A percentile compares a stretch with the other conserved stretches of the same genome.
phyloP scores from a whole-genome alignment of 2,888 invertebrate genomes.

The Andricus quercusramuli region DNA sequence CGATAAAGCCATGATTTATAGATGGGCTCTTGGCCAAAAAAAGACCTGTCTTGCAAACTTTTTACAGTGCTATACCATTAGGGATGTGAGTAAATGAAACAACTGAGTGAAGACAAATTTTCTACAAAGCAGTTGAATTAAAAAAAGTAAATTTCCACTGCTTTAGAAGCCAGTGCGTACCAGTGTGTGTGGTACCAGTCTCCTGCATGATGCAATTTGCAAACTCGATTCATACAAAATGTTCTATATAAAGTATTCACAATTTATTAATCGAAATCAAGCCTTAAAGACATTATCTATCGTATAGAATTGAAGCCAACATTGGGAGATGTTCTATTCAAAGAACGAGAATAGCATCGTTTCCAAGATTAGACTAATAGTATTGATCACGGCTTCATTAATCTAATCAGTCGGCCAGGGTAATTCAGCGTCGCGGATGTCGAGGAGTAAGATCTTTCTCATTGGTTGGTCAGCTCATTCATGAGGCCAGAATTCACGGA shows the following conservation, averaged over 20 bases:
- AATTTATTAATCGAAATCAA: slow-evolving; percentile 16
- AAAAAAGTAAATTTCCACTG: too few relatives aligned
- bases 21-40: neutral
- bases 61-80: too few relatives aligned
- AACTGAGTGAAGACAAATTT: too few relatives aligned
- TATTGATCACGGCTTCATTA: slow-evolving; percentile 39
- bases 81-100: too few relatives aligned
- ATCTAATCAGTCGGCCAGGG: slow-evolving; percentile 38
- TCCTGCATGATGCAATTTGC: neutral
- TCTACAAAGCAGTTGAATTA: too few relatives aligned
- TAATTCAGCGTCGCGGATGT: slow-evolving; percentile 33
- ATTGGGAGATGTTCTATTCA: slow-evolving; percentile 35
- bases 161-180: too few relatives aligned
- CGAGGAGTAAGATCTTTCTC: slow-evolving; percentile 40
- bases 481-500: slow-evolving; percentile 59
- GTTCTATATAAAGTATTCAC: neutral
- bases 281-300: neutral
- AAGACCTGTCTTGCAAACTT: too few relatives aligned
- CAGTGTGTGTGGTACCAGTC: neutral
- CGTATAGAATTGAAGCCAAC: slow-evolving; percentile 13
- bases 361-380: slow-evolving; percentile 40
- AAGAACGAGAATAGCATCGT: slow-evolving; percentile 4
- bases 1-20: neutral
- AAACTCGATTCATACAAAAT: neutral
- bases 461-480: slow-evolving; percentile 64